A percentile compares a stretch with the other conserved stretches of the same genome.
Conservation (phyloP, 2,113 vertebrate species). For the Amblyopsis rosae region DNA sequence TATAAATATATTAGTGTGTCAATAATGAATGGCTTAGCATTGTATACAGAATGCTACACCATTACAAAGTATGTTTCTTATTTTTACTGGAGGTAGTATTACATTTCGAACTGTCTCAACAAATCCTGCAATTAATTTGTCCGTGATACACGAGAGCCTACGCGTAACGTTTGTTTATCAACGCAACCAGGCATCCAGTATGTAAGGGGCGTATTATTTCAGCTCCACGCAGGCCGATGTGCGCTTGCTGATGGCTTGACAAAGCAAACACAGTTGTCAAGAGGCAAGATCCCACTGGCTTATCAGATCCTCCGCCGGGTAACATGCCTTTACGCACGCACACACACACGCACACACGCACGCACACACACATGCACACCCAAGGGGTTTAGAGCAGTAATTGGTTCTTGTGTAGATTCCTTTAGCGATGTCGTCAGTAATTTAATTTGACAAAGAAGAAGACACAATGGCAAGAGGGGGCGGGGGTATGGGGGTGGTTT, state of each 20-base stretch:
- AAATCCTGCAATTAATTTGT: too few relatives aligned
- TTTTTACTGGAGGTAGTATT: too few relatives aligned
- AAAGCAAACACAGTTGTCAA: background rate
- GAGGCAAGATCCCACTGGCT: background rate
- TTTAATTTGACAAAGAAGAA: slow-evolving; percentile 61
- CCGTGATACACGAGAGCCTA: too few relatives aligned
- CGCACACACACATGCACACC: slow-evolving; percentile 14
- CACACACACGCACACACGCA: slow-evolving; percentile 9
- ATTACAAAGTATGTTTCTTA: too few relatives aligned
- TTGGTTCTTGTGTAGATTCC: slow-evolving; percentile 44
- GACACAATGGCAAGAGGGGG: slow-evolving; percentile 28
- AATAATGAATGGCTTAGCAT: too few relatives aligned
- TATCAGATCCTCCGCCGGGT: background rate
- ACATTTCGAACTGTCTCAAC: too few relatives aligned
- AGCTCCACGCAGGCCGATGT: too few relatives aligned
- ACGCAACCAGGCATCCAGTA: too few relatives aligned
- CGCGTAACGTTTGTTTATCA: too few relatives aligned
- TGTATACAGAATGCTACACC: too few relatives aligned
- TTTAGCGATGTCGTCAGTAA: slow-evolving; percentile 56
- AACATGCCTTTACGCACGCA: slow-evolving; percentile 8
- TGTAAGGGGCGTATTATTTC: too few relatives aligned
- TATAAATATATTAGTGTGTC: too few relatives aligned
- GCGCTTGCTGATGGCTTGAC: background rate
- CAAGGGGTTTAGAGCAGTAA: slow-evolving; percentile 32
- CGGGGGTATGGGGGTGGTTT: slow-evolving; percentile 22